Conservation (phyloP, 2,888 invertebrate species). For the Trachelus tabidus region DNA sequence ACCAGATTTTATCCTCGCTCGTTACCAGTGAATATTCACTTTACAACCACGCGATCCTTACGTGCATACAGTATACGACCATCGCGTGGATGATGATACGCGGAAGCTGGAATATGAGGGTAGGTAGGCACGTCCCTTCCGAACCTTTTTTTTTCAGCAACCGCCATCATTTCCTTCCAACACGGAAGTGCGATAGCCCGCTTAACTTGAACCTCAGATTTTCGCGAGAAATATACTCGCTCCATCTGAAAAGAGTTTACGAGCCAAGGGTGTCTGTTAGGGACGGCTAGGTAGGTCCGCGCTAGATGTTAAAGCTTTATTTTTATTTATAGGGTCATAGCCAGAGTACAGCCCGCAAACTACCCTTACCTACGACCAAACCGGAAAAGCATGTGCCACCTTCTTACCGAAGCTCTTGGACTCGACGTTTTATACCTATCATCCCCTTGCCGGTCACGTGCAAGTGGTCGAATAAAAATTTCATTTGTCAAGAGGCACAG, state of each 20-base stretch:
- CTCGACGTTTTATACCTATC: not conserved
- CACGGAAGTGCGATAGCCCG: not conserved
- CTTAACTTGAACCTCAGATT: not conserved
- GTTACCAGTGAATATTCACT: not conserved
- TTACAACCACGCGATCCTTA: not conserved
- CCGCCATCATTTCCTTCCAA: not conserved
- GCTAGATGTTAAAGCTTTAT: not conserved
- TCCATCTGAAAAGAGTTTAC: not conserved
- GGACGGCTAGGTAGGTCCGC: not conserved
- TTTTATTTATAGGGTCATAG: conserved; percentile 3
- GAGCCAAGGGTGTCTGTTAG: not conserved
- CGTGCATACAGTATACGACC: not conserved
- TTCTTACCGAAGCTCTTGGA: conserved; percentile 1
- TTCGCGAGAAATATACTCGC: not conserved
- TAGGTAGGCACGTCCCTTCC: not conserved
- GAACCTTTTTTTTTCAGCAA: not conserved
- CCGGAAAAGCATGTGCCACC: not conserved
- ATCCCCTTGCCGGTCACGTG: not conserved
- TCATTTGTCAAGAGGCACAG: not conserved
- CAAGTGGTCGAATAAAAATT: not conserved
- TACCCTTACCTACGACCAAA: not conserved
- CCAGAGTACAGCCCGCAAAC: not conserved
- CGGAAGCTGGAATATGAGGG: not conserved
- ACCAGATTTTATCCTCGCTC: not conserved
- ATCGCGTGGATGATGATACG: not conserved